Conservation (phyloP, 2,888 invertebrate species). For the Phaonia tiefii region DNA sequence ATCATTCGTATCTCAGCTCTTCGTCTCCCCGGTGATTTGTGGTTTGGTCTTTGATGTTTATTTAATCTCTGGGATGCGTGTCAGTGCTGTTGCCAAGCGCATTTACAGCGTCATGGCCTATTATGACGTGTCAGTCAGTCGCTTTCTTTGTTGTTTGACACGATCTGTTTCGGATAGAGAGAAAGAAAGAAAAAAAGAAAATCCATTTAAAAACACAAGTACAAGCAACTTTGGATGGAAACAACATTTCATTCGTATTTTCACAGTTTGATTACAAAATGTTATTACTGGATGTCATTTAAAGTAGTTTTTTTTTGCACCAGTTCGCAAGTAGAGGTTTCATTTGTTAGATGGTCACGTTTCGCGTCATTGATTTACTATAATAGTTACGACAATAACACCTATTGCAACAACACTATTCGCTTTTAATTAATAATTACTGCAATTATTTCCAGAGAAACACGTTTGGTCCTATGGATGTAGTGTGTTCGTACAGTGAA, state of each 20-base stretch:
- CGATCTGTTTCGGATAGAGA: slow-evolving; percentile 38
- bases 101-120: slow-evolving; percentile 56
- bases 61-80: slow-evolving; percentile 52
- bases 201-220: not conserved
- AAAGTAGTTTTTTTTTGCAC: slow-evolving; percentile 8
- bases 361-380: slow-evolving; percentile 61
- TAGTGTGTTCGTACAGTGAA: not conserved
- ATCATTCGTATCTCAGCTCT: slow-evolving; percentile 5
- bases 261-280: slow-evolving; percentile 4
- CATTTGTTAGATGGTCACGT: slow-evolving; percentile 60
- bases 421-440: slow-evolving; percentile 41
- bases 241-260: not conserved
- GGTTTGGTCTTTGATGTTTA: slow-evolving; percentile 38
- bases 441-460: slow-evolving; percentile 40
- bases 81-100: slow-evolving; percentile 60
- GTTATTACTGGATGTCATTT: not conserved
- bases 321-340: slow-evolving; percentile 32
- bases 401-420: not conserved
- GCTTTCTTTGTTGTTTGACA: slow-evolving; percentile 55
- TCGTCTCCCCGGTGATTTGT: slow-evolving; percentile 13
- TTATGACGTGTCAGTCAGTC: slow-evolving; percentile 55
- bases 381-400: slow-evolving; percentile 31
- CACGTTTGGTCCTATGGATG: slow-evolving; percentile 19
- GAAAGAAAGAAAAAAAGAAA: not conserved
- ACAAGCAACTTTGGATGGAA: not conserved